These are phyloP conservation scores for Yponomeuta cagnagella DNA, from an alignment of 2,888 invertebrate genomes.

Conservation along the genomic window DNA sequence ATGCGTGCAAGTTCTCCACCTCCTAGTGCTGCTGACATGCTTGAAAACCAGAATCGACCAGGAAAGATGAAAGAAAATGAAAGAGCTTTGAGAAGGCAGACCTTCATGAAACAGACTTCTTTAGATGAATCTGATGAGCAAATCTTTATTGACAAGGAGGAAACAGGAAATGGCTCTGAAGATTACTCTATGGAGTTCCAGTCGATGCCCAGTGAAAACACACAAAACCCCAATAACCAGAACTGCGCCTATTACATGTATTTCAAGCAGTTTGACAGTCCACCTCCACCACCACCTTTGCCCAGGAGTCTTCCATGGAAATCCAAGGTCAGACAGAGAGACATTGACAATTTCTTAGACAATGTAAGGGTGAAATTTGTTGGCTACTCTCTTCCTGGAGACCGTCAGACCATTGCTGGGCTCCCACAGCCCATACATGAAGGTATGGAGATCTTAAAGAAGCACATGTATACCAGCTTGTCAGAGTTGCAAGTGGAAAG, in stretches of 20 bases:
- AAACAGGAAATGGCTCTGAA: conserved; percentile 77
- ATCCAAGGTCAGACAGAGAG: conserved; percentile 95
- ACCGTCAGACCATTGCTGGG: conserved; percentile 93
- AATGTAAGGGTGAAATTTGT: conserved; percentile 96
- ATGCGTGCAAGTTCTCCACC: conserved; percentile 98
- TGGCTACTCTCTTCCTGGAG: conserved; percentile 92
- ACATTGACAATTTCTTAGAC: conserved; percentile 94
- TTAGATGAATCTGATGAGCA: conserved; percentile 85
- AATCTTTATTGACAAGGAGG: conserved; percentile 83
- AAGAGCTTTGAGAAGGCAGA: conserved; percentile 82
- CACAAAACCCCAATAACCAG: conserved; percentile 51
- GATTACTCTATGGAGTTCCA: conserved; percentile 78
- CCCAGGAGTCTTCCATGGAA: conserved; percentile 91
- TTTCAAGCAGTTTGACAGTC: conserved; percentile 63
- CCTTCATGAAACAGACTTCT: conserved; percentile 94
- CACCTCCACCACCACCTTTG: conserved; percentile 63
- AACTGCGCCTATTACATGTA: conserved; percentile 63
- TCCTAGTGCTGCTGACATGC: conserved; percentile 90
- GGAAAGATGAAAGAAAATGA: conserved; percentile 77
- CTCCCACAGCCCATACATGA: conserved; percentile 98
- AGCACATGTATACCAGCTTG: conserved; percentile 95
- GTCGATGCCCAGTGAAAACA: conserved; percentile 52
- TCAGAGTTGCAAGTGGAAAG: conserved; percentile 93
- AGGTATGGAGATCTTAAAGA: conserved; percentile 91
- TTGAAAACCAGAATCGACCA: conserved; percentile 87